Percentiles rank a stretch among this genome's conserved stretches.
Conservation (phyloP, 2,797 vertebrate species). For the Ceyx erithaca region DNA sequence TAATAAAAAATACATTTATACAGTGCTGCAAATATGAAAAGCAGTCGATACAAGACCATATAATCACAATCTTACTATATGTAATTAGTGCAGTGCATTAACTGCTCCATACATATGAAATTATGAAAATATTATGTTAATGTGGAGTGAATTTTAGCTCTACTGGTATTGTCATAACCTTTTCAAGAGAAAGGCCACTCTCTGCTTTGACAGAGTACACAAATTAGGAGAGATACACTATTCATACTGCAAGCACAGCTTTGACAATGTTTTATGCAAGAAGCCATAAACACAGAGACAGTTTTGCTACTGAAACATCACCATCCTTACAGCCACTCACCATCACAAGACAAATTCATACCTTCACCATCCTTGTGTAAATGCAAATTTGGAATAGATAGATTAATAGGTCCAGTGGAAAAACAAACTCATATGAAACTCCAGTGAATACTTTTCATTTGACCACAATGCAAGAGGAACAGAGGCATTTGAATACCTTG, state of each 20-base stretch:
- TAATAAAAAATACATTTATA: background rate
- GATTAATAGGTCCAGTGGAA: background rate
- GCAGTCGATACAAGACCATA: background rate
- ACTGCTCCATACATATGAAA: background rate
- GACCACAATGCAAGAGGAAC: background rate
- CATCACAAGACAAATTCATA: background rate
- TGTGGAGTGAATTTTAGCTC: background rate
- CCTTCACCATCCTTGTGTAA: background rate
- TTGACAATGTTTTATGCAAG: background rate
- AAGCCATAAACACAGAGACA: background rate
- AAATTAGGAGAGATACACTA: background rate
- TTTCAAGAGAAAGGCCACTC: background rate
- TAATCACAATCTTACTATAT: background rate
- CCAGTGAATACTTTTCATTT: background rate
- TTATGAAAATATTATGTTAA: background rate
- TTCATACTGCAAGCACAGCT: background rate
- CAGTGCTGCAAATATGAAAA: background rate
- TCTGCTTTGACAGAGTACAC: background rate
- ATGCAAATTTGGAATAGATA: background rate
- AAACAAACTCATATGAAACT: background rate
- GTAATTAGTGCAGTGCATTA: background rate
- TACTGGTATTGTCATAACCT: background rate
- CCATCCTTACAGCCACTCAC: background rate
- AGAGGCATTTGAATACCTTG: background rate
- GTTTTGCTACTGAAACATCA: background rate